Conservation (phyloP, 2,113 vertebrate species). For the Plotosus lineatus region DNA sequence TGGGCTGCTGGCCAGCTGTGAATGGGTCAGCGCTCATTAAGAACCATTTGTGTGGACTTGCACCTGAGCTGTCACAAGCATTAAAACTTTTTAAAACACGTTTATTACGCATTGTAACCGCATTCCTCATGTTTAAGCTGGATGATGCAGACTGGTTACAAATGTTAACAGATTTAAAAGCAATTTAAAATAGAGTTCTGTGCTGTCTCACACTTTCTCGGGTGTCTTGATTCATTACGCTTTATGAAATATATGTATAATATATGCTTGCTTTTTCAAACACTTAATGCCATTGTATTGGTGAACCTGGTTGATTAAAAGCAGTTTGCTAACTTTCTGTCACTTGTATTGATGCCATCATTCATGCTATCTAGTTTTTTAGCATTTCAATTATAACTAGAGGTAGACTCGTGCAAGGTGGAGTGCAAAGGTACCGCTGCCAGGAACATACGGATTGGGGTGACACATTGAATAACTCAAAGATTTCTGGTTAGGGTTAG, state of each 20-base stretch:
- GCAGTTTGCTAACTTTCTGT: not conserved
- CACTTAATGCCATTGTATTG: slow-evolving; percentile 43
- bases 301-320: not conserved
- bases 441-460: too few species aligned
- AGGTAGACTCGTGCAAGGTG: too few species aligned
- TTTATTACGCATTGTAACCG: slow-evolving; percentile 33
- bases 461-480: too few species aligned
- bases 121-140: not conserved
- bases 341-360: too few species aligned
- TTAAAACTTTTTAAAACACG: slow-evolving; percentile 36
- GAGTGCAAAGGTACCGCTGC: too few species aligned
- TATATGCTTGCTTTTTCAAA: not conserved
- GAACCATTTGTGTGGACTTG: slow-evolving; percentile 44
- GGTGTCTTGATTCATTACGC: not conserved
- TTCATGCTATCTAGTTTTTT: too few species aligned
- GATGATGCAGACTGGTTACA: not conserved
- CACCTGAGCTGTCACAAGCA: slow-evolving; percentile 36
- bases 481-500: too few species aligned
- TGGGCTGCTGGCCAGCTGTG: slow-evolving; percentile 79
- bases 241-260: not conserved
- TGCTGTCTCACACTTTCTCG: not conserved
- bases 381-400: too few species aligned
- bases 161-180: not conserved
- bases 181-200: not conserved
- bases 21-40: slow-evolving; percentile 68